Evolutionary conservation across 2,113 vertebrate species (phyloP).

Genomic region (Ailurus styani): DNA sequence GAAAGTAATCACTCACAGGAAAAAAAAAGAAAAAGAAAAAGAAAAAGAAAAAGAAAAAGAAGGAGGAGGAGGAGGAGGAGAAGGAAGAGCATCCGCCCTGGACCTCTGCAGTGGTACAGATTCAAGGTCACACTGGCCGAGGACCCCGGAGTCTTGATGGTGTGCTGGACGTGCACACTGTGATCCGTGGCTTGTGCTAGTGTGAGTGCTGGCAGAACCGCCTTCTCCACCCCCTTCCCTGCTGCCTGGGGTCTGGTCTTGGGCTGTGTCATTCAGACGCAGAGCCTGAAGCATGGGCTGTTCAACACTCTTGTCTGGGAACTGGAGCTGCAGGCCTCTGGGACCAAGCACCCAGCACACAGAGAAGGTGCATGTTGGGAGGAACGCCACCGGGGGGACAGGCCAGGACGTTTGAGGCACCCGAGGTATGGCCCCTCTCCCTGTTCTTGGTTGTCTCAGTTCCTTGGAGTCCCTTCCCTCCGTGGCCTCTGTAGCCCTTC

Average conservation of each 20-base stretch:
- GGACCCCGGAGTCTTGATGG: background rate
- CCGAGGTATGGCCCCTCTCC: too few species aligned
- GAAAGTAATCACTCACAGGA: background rate
- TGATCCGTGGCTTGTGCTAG: background rate
- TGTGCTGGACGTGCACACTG: rapidly evolving
- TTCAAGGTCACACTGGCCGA: background rate
- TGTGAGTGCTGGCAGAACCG: rapidly evolving
- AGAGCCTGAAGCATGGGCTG: background rate
- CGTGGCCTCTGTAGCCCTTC: background rate
- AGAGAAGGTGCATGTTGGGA: background rate
- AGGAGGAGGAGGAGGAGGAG: too few species aligned
- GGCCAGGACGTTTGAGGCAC: background rate
- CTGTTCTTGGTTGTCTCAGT: background rate
- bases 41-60: too few species aligned
- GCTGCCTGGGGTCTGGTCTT: background rate
- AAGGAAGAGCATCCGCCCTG: too few species aligned
- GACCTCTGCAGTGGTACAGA: too few species aligned
- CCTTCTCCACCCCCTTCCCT: background rate
- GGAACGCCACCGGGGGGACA: background rate
- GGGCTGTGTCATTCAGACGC: background rate
- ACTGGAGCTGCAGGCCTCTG: background rate
- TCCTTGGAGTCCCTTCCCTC: background rate
- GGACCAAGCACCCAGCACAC: background rate
- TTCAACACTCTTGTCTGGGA: background rate
- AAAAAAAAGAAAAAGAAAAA: too few species aligned